Evolutionary conservation across 2,797 vertebrate species (phyloP).

Genomic region (Pseudochaenichthys georgianus): DNA sequence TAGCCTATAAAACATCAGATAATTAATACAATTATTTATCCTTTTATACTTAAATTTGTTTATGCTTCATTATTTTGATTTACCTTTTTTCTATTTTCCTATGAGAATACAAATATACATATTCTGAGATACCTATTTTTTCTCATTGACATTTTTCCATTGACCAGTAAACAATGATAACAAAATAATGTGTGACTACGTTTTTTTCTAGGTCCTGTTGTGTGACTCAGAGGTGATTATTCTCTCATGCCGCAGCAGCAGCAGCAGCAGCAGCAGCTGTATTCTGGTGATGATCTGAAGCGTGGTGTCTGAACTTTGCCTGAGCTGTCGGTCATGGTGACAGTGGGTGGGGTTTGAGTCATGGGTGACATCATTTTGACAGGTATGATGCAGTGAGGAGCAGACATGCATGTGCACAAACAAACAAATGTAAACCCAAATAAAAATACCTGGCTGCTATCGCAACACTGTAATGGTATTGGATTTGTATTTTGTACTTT

Average conservation of each 20-base stretch:
- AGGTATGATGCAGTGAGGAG: slow-evolving; percentile 77
- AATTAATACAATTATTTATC: too few relatives aligned
- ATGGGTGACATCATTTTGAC: slow-evolving; percentile 67
- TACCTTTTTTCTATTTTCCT: background rate
- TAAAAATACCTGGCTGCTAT: too few relatives aligned
- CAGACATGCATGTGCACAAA: slow-evolving; percentile 36
- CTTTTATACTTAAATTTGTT: too few relatives aligned
- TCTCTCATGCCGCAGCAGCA: slow-evolving; percentile 34
- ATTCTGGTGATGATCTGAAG: slow-evolving; percentile 60
- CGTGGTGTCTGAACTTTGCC: slow-evolving; percentile 70
- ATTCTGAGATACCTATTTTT: background rate
- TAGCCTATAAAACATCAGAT: too few relatives aligned
- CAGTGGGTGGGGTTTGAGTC: slow-evolving; percentile 81
- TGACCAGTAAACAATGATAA: slow-evolving; percentile 33
- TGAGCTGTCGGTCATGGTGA: slow-evolving; percentile 69
- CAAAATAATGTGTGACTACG: slow-evolving; percentile 47
- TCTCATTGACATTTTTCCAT: slow-evolving; percentile 7
- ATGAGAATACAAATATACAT: background rate
- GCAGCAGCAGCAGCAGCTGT: slow-evolving; percentile 45
- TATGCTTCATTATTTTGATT: background rate
- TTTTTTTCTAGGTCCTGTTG: slow-evolving; percentile 36
- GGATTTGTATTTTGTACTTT: too few relatives aligned
- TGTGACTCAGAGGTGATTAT: slow-evolving; percentile 65
- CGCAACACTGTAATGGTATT: too few relatives aligned
- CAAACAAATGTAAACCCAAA: slow-evolving; percentile 1